A percentile compares a stretch with the other conserved stretches of the same genome.
phyloP scores from a whole-genome alignment of 2,888 invertebrate genomes.

The Lomographa bimaculata region DNA sequence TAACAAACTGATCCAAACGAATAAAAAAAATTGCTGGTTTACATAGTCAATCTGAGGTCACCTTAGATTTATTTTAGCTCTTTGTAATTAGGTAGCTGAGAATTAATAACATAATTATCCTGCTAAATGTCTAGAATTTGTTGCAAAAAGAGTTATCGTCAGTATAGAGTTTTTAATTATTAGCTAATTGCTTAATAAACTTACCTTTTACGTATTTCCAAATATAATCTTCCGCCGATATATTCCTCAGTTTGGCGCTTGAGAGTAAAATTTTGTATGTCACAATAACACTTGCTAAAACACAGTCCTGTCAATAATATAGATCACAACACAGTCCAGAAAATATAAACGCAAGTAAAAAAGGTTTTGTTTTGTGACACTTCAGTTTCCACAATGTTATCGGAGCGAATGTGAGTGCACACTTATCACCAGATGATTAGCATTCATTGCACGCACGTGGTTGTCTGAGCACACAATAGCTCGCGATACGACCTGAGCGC shows the following conservation, averaged over 20 bases:
- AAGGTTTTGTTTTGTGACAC: slow-evolving; percentile 10
- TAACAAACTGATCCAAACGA: no score
- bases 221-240: slow-evolving; percentile 69
- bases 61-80: no score
- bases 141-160: no score
- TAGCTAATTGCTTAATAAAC: no score
- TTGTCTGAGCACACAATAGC: slow-evolving; percentile 41
- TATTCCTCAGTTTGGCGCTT: slow-evolving; percentile 75
- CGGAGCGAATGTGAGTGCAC: slow-evolving; percentile 62
- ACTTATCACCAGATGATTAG: slow-evolving; percentile 68
- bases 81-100: no score
- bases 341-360: slow-evolving; percentile 2
- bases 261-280: slow-evolving; percentile 61
- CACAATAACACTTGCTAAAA: slow-evolving; percentile 59
- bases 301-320: slow-evolving; percentile 38
- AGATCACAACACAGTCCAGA: slow-evolving; percentile 13
- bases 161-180: no score
- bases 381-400: slow-evolving; percentile 55
- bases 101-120: no score
- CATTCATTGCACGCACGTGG: slow-evolving; percentile 68
- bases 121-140: no score
- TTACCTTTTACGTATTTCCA: slow-evolving; percentile 79
- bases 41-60: no score
- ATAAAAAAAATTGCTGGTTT: no score
- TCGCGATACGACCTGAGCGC: slow-evolving; percentile 70